Evolutionary conservation across 2,888 invertebrate species (phyloP).

Genomic region (Heterodera filipjevi): DNA sequence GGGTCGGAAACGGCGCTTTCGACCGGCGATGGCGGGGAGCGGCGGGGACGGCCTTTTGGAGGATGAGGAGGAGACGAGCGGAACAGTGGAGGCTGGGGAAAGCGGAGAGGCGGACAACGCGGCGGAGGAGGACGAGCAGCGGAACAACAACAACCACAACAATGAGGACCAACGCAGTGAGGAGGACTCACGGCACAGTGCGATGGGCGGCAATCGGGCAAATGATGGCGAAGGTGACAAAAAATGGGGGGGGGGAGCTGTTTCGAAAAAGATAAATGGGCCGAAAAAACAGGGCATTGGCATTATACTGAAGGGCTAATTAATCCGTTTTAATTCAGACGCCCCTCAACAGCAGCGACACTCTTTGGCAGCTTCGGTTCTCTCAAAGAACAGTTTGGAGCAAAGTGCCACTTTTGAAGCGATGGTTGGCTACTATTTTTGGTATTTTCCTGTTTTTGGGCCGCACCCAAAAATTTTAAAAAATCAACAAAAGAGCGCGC

Average conservation of each 20-base stretch:
- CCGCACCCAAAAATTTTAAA: not conserved
- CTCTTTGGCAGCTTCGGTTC: slow-evolving; percentile 22
- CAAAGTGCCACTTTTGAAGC: slow-evolving; percentile 27
- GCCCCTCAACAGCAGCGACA: slow-evolving; percentile 11
- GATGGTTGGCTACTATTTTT: slow-evolving; percentile 31
- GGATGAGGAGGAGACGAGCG: slow-evolving; percentile 28
- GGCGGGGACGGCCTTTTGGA: slow-evolving; percentile 27
- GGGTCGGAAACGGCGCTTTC: slow-evolving; percentile 8
- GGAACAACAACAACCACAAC: not conserved
- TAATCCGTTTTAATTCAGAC: not conserved
- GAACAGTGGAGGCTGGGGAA: slow-evolving; percentile 14
- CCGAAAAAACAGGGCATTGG: not conserved
- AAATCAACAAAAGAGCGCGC: not conserved
- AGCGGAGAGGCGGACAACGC: not conserved
- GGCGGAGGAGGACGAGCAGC: not conserved
- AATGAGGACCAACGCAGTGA: slow-evolving; percentile 1
- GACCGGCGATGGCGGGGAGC: not conserved
- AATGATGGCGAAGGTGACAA: not conserved
- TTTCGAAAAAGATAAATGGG: not conserved
- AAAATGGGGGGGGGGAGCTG: not conserved
- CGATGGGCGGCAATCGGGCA: not conserved
- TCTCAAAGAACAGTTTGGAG: slow-evolving; percentile 36
- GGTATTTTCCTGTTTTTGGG: not conserved
- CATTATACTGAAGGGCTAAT: too few relatives aligned
- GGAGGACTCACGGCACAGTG: not conserved